phyloP scores from a whole-genome alignment of 64 coral and sea anemone genomes.

The Porites lutea region DNA sequence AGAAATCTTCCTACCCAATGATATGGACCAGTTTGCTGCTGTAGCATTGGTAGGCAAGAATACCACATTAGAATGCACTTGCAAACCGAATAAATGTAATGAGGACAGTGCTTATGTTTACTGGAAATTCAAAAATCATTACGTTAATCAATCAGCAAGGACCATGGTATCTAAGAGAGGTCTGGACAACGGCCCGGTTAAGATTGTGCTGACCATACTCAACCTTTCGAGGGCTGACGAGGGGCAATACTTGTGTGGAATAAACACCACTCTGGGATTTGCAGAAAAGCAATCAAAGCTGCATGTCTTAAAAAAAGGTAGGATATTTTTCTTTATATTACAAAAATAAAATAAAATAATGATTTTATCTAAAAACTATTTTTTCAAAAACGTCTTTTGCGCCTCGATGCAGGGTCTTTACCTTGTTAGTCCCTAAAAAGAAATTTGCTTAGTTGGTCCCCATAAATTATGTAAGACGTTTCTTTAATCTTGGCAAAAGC shows the following conservation, averaged over 20 bases:
- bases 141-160: background rate
- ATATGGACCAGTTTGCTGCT: background rate
- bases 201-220: background rate
- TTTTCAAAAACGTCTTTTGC: too few relatives aligned
- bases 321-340: background rate
- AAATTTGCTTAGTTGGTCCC: too few relatives aligned
- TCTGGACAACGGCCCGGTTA: background rate
- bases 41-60: background rate
- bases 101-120: background rate
- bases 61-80: background rate
- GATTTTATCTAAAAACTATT: too few relatives aligned
- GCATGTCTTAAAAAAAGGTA: background rate
- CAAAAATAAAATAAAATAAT: too few relatives aligned
- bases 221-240: background rate
- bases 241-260: background rate
- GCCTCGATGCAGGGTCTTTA: too few relatives aligned
- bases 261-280: conserved; percentile 16
- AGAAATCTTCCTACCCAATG: background rate
- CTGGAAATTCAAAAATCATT: background rate
- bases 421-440: too few relatives aligned
- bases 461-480: too few relatives aligned
- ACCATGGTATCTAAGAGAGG: background rate
- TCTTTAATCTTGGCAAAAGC: too few relatives aligned
- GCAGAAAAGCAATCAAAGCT: background rate
- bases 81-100: background rate